A percentile compares a stretch with the other conserved stretches of the same genome.
Evolutionary conservation across 1,140 invertebrate species (phyloP).

Genomic region (Ceratina calcarata): DNA sequence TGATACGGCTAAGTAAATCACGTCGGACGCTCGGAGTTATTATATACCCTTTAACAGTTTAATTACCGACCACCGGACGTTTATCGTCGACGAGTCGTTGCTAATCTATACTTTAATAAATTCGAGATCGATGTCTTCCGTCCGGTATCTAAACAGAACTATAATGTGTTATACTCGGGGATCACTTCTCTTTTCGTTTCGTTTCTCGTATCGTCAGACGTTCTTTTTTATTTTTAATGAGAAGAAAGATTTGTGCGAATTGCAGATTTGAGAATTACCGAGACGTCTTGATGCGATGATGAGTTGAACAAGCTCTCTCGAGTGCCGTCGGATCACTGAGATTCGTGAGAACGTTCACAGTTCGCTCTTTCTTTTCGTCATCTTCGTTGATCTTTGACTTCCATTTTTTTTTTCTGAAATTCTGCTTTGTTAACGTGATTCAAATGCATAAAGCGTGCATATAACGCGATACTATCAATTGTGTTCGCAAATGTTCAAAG

Average conservation of each 20-base stretch:
- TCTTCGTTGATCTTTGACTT: constrained; percentile 57
- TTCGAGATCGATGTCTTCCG: not conserved
- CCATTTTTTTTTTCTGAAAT: not conserved
- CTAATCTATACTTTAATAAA: constrained; percentile 22
- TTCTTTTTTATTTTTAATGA: constrained; percentile 22
- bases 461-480: too few species aligned
- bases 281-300: constrained; percentile 19
- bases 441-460: too few species aligned
- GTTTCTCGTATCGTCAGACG: not conserved
- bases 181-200: not conserved
- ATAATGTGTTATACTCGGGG: too few species aligned
- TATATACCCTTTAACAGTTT: constrained; percentile 32
- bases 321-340: constrained; percentile 59
- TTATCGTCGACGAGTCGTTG: constrained; percentile 13
- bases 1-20: constrained; percentile 7
- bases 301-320: constrained; percentile 14
- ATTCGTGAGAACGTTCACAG: constrained; percentile 65
- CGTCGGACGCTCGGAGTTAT: not conserved
- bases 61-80: constrained; percentile 13
- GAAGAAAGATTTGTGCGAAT: constrained; percentile 16
- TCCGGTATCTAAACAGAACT: not conserved
- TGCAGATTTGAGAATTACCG: constrained; percentile 43
- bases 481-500: too few species aligned
- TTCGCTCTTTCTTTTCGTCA: constrained; percentile 53
- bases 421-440: too few species aligned